Base-by-base conservation (phyloP, 2,797 vertebrate species). In the Lates japonicus region DNA sequence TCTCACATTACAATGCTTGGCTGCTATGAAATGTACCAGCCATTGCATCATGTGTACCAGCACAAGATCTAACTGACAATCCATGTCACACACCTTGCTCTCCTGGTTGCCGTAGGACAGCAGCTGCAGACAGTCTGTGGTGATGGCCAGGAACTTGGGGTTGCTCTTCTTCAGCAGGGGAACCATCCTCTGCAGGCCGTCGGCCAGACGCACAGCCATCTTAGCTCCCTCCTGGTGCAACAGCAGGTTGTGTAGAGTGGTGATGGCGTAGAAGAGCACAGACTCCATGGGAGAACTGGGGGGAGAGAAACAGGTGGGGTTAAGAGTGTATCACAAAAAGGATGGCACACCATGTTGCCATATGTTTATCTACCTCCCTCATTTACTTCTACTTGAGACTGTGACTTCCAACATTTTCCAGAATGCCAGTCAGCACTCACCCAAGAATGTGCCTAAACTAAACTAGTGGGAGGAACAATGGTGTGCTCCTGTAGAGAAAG, bases 161-260 rank as follows among this genome's bases (percentile, higher is more conserved):
- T 99, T 99, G 94, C 95, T 97, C 94, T 99, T 99, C 87, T 98
- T 99, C 60, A 99, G 96, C 84, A 99, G 93, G 1, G 98, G 98
- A n/a, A 99, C 97, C 98, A 99, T 99, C 91, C 96, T 97, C 95
- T 99, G 98, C 77, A 99, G 95, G 12, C 98, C 98, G 0, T 99
- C 98, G 0, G 98, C 98, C 95, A 99, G 94, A 29, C 98, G 98
- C 69, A 99, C 98, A 0, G 98, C 98, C 98, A 99, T 99, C 95
- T 99, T 99, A 55, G 98, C 98, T 1, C 98, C 98, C 84, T 99
- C 98, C 94, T 99, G 98, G 93, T 99, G 97, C 20, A 99, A 96
- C 76, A 99, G 96, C 93, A 99, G 95, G 95, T 99, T 99, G 95
- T 99, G 98, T 83, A 99, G 96, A 0, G 98, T 99, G 87, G 98